Evolutionary conservation across 2,888 invertebrate genomes (phyloP).

Genomic region (Taphrorychus bicolor): DNA sequence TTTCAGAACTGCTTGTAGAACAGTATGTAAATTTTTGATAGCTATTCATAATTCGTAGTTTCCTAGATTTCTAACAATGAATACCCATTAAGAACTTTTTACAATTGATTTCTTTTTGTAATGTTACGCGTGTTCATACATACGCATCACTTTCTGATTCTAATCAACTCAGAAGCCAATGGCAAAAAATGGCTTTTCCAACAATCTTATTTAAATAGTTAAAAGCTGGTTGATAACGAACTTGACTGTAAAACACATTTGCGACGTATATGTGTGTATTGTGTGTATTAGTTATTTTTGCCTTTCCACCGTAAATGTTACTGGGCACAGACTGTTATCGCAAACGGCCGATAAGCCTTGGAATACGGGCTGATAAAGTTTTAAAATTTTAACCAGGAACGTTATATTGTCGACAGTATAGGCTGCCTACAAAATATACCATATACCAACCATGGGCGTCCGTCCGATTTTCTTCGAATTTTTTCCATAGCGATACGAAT

Average conservation of each 20-base stretch:
- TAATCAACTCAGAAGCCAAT: neutral
- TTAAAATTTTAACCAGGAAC: conserved; percentile 35
- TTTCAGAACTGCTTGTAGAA: too few species aligned
- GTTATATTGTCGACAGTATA: conserved; percentile 32
- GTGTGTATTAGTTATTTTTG: conserved; percentile 18
- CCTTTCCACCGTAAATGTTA: conserved; percentile 30
- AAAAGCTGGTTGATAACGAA: neutral
- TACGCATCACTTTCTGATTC: neutral
- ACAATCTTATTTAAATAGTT: conserved; percentile 2
- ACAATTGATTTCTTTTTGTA: neutral
- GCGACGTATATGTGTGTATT: too few species aligned
- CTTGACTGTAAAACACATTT: neutral
- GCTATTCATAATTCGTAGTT: too few species aligned
- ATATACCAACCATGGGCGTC: conserved; percentile 2
- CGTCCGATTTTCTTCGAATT: neutral
- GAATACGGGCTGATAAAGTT: conserved; percentile 42
- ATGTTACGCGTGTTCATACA: neutral
- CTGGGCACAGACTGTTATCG: conserved; percentile 32
- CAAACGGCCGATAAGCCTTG: conserved; percentile 29
- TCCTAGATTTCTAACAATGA: too few species aligned
- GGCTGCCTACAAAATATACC: conserved; percentile 27
- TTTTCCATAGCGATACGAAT: neutral
- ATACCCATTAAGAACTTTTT: too few species aligned
- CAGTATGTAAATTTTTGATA: too few species aligned
- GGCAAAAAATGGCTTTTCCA: neutral